Evolutionary conservation across 2,113 vertebrate species (phyloP), one percentile per base, ranked within the genome.

Genomic region (Gorsachius goisagi): DNA sequence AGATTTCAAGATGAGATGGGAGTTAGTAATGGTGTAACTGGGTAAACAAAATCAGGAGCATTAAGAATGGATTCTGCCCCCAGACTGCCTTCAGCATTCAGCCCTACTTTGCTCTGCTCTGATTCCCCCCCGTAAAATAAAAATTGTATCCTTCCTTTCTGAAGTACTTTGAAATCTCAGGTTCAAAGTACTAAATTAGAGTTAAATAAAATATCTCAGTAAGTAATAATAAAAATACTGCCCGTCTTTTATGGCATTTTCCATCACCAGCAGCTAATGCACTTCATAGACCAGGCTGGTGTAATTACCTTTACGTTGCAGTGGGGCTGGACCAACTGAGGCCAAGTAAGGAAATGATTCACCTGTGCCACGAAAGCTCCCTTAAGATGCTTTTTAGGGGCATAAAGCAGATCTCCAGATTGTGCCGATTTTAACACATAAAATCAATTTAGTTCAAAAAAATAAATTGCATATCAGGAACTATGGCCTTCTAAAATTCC

Each of bases 381-480:
- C 58, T 62, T 73, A 75, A 62, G 22, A 76, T 55, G 58, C 9
- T 68, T 89, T 79, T 90, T 33, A 85, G 72, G 27, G 22, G 41
- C 35, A 50, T 19, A 85, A 80, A 64, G 7, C 13, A 77, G 45
- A 41, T 37, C 47, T 96, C 39, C 49, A 67, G 58, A 30, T 49
- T 71, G n/a, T 77, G 63, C 83, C 71, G 64, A 72, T 72, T 73
- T 68, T 87, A 77, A 85, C 44, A 18, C 9, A 77, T 67, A 68
- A 88, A 86, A 66, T 49, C 69, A 73, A n/a, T 85, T 86, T 63
- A 6, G 58, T 93, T 92, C 52, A 87, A 89, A 91, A 91, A 91
- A 72, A 73, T 35, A 86, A 78, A 87, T 55, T 71, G 73, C 53
- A 45, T 53, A 44, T 76, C 62, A 85, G 44, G 59, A 79, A 93